Base-by-base conservation (phyloP, 2,888 invertebrate genomes). In the Pediacus dermestoides region DNA sequence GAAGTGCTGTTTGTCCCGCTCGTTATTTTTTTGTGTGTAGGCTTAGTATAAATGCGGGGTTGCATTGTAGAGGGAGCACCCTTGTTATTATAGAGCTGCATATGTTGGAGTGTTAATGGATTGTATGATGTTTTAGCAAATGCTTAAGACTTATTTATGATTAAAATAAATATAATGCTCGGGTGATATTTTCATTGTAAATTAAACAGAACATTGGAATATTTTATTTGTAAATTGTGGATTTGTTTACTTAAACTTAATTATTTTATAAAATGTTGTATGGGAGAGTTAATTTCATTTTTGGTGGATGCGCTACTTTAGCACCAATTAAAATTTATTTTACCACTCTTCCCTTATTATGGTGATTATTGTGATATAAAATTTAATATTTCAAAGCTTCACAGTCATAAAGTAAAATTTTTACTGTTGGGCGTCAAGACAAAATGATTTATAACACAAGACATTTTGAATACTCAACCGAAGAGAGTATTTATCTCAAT, bases 21-120 rank as follows among this genome's bases (percentile, higher is more conserved):
- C 57, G 59, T 63, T 63, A 60, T 57, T 63, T 63, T 60, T 59
- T 61, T 42, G n/a, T 50, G 53, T 44, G 52, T 48, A 46, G 52
- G 57, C 51, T 52, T 54, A 56, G 46, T 55, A 56, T 49, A 54
- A 56, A 57, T 51, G 54, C 57, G 39, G 47, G 52, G 54, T 40
- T 42, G 51, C 37, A 46, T 42, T 40, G 44, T 45, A 53, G 50
- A 55, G 61, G 59, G 57, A 52, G 50, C 50, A 55, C 62, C 60
- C 61, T 61, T 61, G 61, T 60, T 63, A 61, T 62, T 61, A 52
- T 39, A 53, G 37, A 50, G 52, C 50, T 58, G 57, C 58, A 60
- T 58, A 60, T 56, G 56, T 50, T 50, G 42, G 48, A 51, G 48
- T 49, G 53, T 42, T 60, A 60, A 60, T 59, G 57, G 58, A 57